A percentile compares a stretch with the other conserved stretches of the same genome.
Evolutionary conservation across 2,888 invertebrate genomes (phyloP).

Genomic region (Gordius sp.): DNA sequence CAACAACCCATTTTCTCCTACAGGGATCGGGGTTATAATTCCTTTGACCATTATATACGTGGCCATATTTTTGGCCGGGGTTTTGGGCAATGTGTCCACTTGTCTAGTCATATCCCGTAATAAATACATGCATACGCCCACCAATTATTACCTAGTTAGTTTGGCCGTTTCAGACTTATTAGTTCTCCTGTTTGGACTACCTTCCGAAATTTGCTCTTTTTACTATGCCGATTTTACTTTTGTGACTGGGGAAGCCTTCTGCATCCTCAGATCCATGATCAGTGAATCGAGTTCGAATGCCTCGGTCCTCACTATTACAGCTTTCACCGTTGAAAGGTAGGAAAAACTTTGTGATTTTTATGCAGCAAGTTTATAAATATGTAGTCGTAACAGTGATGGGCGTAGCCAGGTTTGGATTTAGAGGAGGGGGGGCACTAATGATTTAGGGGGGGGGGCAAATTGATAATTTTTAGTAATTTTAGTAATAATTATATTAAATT

Average conservation of each 20-base stretch:
- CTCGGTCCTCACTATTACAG: constrained; percentile 24
- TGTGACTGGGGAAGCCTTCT: background rate
- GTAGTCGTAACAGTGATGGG: no score
- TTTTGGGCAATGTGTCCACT: constrained; percentile 1
- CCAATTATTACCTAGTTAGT: constrained; percentile 25
- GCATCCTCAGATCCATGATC: constrained; percentile 17
- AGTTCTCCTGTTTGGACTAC: constrained; percentile 22
- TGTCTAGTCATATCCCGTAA: constrained; percentile 16
- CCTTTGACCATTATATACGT: background rate
- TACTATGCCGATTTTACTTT: background rate
- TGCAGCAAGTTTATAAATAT: no score
- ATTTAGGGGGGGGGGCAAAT: no score
- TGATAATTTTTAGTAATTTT: no score
- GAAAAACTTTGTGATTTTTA: constrained; percentile 25
- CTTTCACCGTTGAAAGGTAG: constrained; percentile 26
- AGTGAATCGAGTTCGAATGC: constrained; percentile 21
- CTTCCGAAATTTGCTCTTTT: constrained; percentile 16
- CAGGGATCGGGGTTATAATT: no score
- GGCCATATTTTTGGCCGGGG: background rate
- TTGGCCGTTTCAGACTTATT: constrained; percentile 25
- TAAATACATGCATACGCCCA: constrained; percentile 24
- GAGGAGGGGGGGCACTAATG: no score
- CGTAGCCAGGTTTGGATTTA: no score
- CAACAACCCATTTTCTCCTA: no score
- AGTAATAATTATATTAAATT: no score